These are phyloP conservation scores for Sitta carolinensis DNA, from an alignment of 2,797 vertebrate species.

Conservation along the genomic window DNA sequence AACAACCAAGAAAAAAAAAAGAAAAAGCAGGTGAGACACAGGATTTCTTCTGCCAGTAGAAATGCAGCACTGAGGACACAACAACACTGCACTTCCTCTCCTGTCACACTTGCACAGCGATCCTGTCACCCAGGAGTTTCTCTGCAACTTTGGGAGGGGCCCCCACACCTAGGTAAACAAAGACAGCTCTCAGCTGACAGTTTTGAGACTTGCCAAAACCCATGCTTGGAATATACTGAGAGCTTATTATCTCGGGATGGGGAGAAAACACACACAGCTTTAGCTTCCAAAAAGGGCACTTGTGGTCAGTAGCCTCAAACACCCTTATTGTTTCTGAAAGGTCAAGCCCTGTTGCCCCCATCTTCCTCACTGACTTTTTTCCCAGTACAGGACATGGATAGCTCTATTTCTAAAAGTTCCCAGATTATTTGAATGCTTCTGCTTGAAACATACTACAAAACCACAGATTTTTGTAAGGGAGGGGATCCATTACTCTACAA, in stretches of 20 bases:
- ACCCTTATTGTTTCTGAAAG: not conserved
- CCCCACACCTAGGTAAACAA: not conserved
- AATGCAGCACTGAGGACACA: not conserved
- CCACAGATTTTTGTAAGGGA: not conserved
- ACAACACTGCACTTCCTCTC: not conserved
- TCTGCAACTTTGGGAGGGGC: not conserved
- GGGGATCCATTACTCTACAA: not conserved
- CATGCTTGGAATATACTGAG: not conserved
- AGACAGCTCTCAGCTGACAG: not conserved
- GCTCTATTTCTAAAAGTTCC: not conserved
- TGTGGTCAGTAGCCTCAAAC: not conserved
- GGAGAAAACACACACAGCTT: not conserved
- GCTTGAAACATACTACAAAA: not conserved
- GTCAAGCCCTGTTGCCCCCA: rapidly evolving
- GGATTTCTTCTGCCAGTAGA: not conserved
- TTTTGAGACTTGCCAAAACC: not conserved
- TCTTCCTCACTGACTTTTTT: not conserved
- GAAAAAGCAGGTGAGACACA: not conserved
- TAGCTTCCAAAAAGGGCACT: not conserved
- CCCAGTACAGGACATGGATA: not conserved
- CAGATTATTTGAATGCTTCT: not conserved
- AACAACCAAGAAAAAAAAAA: not conserved
- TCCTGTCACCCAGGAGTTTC: not conserved
- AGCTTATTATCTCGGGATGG: not conserved
- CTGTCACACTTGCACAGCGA: rapidly evolving